Conservation (phyloP, 2,797 vertebrate species). For the Presbytis comata region DNA sequence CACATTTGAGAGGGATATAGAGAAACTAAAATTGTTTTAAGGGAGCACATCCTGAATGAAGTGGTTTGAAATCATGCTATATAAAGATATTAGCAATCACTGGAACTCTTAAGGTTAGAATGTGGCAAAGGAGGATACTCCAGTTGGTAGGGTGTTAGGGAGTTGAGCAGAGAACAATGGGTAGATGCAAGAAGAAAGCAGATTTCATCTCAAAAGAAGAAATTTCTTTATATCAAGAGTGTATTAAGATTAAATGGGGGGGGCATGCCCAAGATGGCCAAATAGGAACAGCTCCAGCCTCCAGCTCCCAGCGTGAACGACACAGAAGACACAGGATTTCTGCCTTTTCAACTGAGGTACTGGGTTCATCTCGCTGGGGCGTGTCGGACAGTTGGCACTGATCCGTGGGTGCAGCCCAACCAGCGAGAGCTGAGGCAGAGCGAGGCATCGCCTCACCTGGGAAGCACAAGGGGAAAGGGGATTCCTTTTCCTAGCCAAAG, state of each 20-base stretch:
- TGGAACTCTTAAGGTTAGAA: neutral
- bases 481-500: too few species aligned
- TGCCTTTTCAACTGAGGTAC: too few species aligned
- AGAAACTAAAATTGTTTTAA: neutral
- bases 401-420: too few species aligned
- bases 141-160: neutral
- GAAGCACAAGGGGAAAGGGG: too few species aligned
- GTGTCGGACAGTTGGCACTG: rapidly evolving
- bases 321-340: too few species aligned
- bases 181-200: neutral
- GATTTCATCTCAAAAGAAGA: neutral
- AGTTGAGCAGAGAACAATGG: neutral
- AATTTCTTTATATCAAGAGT: neutral
- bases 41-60: neutral
- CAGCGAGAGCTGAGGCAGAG: too few species aligned
- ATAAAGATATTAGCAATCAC: neutral
- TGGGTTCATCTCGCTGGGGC: too few species aligned
- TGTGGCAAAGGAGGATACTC: neutral
- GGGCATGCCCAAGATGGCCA: too few species aligned
- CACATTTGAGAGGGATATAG: neutral
- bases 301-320: too few species aligned
- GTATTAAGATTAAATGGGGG: neutral
- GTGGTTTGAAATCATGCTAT: neutral
- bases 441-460: too few species aligned
- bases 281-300: too few species aligned